A percentile compares a stretch with the other conserved stretches of the same genome.
phyloP scores from a whole-genome alignment of 30 jellyfish, hydroid and myxozoan genomes.

The Turritopsis dohrnii region DNA sequence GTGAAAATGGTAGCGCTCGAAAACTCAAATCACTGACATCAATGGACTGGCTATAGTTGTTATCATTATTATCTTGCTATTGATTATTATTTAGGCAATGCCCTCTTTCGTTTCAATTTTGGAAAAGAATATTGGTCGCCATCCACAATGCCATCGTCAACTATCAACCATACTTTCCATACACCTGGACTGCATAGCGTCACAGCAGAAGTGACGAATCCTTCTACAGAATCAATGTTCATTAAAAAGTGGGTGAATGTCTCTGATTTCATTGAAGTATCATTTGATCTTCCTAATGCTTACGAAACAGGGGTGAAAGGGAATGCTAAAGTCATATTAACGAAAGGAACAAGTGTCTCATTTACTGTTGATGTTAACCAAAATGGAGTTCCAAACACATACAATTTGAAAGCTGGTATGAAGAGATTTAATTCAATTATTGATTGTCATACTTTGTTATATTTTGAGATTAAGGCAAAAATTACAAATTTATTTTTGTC shows the following conservation, averaged over 20 bases:
- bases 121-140: neutral
- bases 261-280: neutral
- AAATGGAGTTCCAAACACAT: neutral
- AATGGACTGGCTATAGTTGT: no score
- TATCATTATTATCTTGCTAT: no score
- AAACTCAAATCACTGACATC: no score
- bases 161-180: neutral
- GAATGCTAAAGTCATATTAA: neutral
- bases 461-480: no score
- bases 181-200: conserved; percentile 1
- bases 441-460: no score
- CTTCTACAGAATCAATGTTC: neutral
- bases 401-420: neutral
- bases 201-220: neutral
- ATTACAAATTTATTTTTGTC: no score
- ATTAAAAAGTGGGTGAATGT: neutral
- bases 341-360: neutral
- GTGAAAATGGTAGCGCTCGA: no score
- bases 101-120: neutral
- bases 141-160: no score
- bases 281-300: neutral
- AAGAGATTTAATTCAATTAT: no score
- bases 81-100: neutral
- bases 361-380: neutral
- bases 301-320: neutral